Conservation (phyloP, 2,113 vertebrate genomes). For the Ahaetulla prasina region DNA sequence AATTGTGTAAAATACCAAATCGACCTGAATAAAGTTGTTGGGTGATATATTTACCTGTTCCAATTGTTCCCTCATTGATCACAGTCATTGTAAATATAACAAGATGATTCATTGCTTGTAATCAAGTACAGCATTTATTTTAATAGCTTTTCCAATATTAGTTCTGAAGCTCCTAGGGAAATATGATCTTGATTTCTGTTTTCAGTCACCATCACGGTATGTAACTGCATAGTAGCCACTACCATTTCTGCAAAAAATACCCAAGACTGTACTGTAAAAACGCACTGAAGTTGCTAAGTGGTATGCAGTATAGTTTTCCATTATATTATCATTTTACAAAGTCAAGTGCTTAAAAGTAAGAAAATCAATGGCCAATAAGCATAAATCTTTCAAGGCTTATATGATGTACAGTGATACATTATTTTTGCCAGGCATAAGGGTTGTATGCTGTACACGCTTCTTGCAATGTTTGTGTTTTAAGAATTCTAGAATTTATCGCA, state of each 20-base stretch:
- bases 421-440: slow-evolving; percentile 23
- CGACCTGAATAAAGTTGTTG: not conserved
- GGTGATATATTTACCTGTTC: not conserved
- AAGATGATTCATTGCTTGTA: not conserved
- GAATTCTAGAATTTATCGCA: not conserved
- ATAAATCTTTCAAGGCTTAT: slow-evolving; percentile 38
- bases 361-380: slow-evolving; percentile 33
- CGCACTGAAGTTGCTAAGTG: slow-evolving; percentile 8
- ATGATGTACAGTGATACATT: slow-evolving; percentile 28
- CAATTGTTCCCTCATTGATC: not conserved
- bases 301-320: not conserved
- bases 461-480: not conserved
- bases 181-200: not conserved
- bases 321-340: slow-evolving; percentile 18
- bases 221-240: not conserved
- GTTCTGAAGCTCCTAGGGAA: not conserved
- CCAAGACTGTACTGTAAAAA: not conserved
- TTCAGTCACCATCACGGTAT: not conserved
- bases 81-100: slow-evolving; percentile 4
- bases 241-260: not conserved
- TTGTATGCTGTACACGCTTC: not conserved
- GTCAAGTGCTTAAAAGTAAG: slow-evolving; percentile 34
- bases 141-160: not conserved
- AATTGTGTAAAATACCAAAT: not conserved
- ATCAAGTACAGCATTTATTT: not conserved